Base-by-base conservation (phyloP, 1,140 invertebrate genomes). In the Halictus rubicundus region DNA sequence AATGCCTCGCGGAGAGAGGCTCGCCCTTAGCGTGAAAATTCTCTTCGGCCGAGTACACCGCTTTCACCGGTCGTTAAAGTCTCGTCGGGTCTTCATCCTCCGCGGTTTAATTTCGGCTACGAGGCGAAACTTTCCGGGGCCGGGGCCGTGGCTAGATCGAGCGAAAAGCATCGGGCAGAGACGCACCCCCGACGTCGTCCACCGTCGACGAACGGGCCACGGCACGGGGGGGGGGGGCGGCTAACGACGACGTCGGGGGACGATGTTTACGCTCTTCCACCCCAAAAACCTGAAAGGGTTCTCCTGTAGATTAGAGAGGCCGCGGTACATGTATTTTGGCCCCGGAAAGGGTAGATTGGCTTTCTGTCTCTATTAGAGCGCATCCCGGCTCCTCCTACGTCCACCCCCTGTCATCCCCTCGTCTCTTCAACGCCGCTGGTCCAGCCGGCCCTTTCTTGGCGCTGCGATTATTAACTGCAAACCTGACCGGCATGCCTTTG, bases 211-310 rank as follows among this genome's bases (percentile, higher is more conserved):
- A 54, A 71, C 68, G 46, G 46, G 46, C 46, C 46, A 16, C 46
- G 46, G 5, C 42, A 12, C 39, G 46, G 12, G 61, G 21, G 32
- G 23, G 16, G 46, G 10, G 10, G 49, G 60, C 46, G 49, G 60
- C 46, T 57, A 76, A 59, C 70, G 69, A 42, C 32, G 49, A 76
- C 80, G 80, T 63, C 75, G 78, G 64, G 71, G 77, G 69, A 69
- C 46, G 86, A 82, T 92, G 89, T 90, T 90, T 90, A 87, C 86
- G 71, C 83, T 86, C 80, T 82, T 86, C 86, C 81, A 76, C 81
- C 87, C 84, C 87, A 87, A 91, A 82, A 91, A 89, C 83, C 86
- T 91, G 88, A 90, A 92, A 91, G 87, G 88, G 88, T 90, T 90
- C 85, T 78, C 70, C 87, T 89, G 89, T 89, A 87, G 85, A 88